Conservation (phyloP, 2,113 vertebrate genomes). For the Cavia aperea region DNA sequence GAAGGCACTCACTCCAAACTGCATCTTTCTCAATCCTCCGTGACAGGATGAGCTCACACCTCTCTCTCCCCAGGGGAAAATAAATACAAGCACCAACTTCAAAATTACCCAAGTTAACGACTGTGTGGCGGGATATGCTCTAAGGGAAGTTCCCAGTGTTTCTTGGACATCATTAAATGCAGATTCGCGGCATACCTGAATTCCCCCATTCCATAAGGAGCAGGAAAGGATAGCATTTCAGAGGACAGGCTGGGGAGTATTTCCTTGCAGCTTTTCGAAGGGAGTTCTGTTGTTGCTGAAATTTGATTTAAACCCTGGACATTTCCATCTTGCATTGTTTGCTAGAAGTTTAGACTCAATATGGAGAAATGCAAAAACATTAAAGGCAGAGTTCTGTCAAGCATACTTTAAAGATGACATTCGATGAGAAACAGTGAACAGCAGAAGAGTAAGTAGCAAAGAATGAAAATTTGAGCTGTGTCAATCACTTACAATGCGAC, state of each 20-base stretch:
- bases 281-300: not conserved
- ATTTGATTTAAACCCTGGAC: conserved; percentile 20
- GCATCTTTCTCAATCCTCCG: not conserved
- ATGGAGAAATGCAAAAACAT: not conserved
- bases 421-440: not conserved
- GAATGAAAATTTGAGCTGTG: not conserved
- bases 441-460: not conserved
- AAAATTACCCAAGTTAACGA: conserved; percentile 30
- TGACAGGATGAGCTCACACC: not conserved
- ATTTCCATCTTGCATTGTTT: conserved; percentile 39
- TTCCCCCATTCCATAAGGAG: not conserved
- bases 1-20: conserved; percentile 22
- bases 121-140: not conserved
- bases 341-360: not conserved
- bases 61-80: conserved; percentile 13
- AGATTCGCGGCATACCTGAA: not conserved
- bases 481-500: not conserved
- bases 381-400: not conserved
- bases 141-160: conserved; percentile 27
- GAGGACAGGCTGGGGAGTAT: not conserved
- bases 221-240: not conserved
- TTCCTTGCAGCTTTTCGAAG: not conserved
- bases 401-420: not conserved
- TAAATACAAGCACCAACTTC: conserved; percentile 30
- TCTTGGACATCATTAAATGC: not conserved